These are phyloP conservation scores for Diorhabda elongata DNA, from an alignment of 1,140 invertebrate species.

Conservation along the genomic window DNA sequence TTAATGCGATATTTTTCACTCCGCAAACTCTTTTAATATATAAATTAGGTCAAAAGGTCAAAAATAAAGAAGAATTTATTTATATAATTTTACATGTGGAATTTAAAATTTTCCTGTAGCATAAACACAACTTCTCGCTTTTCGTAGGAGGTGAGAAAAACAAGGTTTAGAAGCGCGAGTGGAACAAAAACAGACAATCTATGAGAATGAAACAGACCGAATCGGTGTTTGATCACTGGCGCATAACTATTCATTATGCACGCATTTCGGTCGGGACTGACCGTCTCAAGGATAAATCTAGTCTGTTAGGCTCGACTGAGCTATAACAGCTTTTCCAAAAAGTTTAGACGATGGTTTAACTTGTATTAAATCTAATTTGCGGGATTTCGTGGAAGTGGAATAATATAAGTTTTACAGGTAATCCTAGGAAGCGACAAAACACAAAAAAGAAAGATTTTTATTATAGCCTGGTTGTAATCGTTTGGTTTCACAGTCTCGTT, in stretches of 20 bases:
- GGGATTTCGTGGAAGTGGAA: background rate
- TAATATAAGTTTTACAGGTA: background rate
- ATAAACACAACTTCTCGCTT: slow-evolving; percentile 7
- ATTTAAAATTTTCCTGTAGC: background rate
- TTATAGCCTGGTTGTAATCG: too few relatives aligned
- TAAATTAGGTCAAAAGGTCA: too few relatives aligned
- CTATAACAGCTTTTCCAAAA: slow-evolving; percentile 6
- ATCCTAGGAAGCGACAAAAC: background rate
- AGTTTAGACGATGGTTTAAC: background rate
- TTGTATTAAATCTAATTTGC: background rate
- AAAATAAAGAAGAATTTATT: too few relatives aligned
- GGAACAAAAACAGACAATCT: background rate
- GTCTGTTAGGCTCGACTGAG: slow-evolving; percentile 30
- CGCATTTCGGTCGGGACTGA: slow-evolving; percentile 42
- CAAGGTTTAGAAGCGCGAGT: slow-evolving; percentile 1
- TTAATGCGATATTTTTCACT: too few relatives aligned
- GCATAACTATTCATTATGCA: slow-evolving; percentile 44
- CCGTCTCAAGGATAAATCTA: slow-evolving; percentile 43
- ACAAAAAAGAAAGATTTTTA: background rate
- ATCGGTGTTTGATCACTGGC: slow-evolving; percentile 40
- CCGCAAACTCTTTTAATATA: too few relatives aligned
- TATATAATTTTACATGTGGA: too few relatives aligned
- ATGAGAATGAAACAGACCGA: slow-evolving; percentile 18
- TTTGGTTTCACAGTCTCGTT: too few relatives aligned
- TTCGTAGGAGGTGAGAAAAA: slow-evolving; percentile 19